Base-by-base conservation (phyloP, 2,888 invertebrate species). In the Apotomis betuletana region DNA sequence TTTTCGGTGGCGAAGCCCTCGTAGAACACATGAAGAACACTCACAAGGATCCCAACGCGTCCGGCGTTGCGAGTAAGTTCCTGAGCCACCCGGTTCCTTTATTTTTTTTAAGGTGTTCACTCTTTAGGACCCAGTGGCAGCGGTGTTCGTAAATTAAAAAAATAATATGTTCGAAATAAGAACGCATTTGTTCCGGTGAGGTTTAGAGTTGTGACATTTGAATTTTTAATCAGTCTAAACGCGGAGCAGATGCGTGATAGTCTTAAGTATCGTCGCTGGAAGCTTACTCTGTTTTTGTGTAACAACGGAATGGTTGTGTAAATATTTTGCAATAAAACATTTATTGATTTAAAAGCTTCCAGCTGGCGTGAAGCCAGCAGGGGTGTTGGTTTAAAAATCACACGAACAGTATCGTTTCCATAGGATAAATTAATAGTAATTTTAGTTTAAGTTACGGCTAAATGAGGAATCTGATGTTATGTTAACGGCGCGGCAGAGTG, bases 21-120 rank as follows among this genome's bases (percentile, higher is more conserved):
- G 97, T 98, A 95, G 98, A 98, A 91, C 98, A 98, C 90, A 98
- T 98, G 98, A 98, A 98, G 93, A 97, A 97, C 88, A 97, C 97
- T 69, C 98, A 98, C 93, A 98, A 98, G 94, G 98, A 98, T 86
- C 98, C 97, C 54, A 97, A 97, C 90, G 96, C 97, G 79, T 96
- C 96, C 81, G 97, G 97, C 87, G 97, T 97, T 93, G 96, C 97
- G 94, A 97, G 97, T 97, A 96, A 96, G 96, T 96, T 90, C 90
- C 87, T 80, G 82, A 81, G 83, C 75, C 77, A 78, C 77, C 73
- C 44, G 72, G 78, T 79, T 81, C 80, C 81, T 63, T 15, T 57
- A 9, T 49, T 79, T 77, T 80, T 27, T 79, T 80, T 75, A 70
- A 74, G 69, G 65, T 60, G 46, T 61, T 55, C 10, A 52, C 27